Base-by-base conservation (phyloP, 2,113 vertebrate species). In the Porphyrio hochstetteri region DNA sequence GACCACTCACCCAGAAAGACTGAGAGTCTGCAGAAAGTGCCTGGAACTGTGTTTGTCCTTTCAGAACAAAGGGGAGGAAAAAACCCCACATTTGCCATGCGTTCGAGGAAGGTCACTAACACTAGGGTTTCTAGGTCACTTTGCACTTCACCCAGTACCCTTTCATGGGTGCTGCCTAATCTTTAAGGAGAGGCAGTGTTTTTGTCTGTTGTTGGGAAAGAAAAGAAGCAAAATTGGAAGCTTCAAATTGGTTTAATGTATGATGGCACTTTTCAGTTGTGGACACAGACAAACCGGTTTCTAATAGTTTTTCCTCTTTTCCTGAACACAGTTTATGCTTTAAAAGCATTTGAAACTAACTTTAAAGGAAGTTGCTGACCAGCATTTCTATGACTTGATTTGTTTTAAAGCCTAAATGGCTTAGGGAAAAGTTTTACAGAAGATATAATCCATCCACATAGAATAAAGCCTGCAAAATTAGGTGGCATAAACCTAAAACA, bases 381-480 rank as follows among this genome's bases (percentile, higher is more conserved):
- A 88, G 80, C 76, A 93, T 79, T 96, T 96, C 96, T 89, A 69
- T 82, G 40, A 82, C 86, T 95, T 94, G 88, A 96, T 97, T 97
- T 96, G 84, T 96, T 97, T 96, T 90, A 97, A 92, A 95, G 84
- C 90, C 84, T 71, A 81, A 92, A 93, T 82, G 72, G 93, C 93
- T 96, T 97, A 94, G 82, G 94, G 93, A 94, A 93, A 82, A 88
- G 84, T 94, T 95, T 96, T 93, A 78, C 60, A 71, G 81, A 87
- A 94, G 80, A 63, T 93, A 38, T 78, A 96, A 96, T 94, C 94
- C 82, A 93, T 93, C 91, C 85, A 63, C 53, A 65, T 82, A 63
- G 94, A 95, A 84, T 95, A 97, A 96, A 96, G 63, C 79, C 78
- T 88, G 75, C 94, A 89, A 96, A 96, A 97, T 96, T 87, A 89